Evolutionary conservation across 2,888 invertebrate genomes (phyloP).

Genomic region (Actias luna): DNA sequence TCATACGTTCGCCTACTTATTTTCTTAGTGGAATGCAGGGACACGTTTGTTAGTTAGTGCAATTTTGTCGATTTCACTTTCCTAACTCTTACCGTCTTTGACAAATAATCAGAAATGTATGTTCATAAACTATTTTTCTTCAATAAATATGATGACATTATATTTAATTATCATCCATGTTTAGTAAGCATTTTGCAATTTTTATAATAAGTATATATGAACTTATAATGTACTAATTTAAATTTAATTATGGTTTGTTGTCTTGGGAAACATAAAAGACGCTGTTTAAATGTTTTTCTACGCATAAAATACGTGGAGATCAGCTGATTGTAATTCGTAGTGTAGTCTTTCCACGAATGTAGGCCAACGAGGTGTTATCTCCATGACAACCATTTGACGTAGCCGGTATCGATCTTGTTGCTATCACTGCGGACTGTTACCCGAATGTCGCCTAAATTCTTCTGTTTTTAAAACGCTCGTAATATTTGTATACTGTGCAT

Average conservation of each 20-base stretch:
- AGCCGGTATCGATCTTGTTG: slow-evolving; percentile 15
- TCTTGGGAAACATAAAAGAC: neutral
- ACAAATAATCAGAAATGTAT: no score
- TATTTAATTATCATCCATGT: neutral
- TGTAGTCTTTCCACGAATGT: slow-evolving; percentile 3
- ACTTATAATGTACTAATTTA: neutral
- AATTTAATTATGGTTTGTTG: neutral
- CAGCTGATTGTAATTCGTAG: neutral
- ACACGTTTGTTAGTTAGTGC: neutral
- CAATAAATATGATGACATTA: neutral
- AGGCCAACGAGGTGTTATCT: slow-evolving; percentile 15
- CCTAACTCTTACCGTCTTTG: neutral
- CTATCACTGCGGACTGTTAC: slow-evolving; percentile 11
- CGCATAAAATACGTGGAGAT: neutral
- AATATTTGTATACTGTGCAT: no score
- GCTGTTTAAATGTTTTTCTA: neutral
- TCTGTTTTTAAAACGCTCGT: neutral
- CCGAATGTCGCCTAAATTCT: slow-evolving; percentile 10
- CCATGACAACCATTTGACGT: slow-evolving; percentile 19
- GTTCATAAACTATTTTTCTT: neutral
- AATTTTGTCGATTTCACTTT: neutral
- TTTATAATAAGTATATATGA: no score
- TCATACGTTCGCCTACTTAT: neutral
- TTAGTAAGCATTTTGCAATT: no score
- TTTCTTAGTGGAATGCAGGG: neutral